Base-by-base conservation (phyloP, 2,113 vertebrate genomes). In the Thamnophis sirtalis region DNA sequence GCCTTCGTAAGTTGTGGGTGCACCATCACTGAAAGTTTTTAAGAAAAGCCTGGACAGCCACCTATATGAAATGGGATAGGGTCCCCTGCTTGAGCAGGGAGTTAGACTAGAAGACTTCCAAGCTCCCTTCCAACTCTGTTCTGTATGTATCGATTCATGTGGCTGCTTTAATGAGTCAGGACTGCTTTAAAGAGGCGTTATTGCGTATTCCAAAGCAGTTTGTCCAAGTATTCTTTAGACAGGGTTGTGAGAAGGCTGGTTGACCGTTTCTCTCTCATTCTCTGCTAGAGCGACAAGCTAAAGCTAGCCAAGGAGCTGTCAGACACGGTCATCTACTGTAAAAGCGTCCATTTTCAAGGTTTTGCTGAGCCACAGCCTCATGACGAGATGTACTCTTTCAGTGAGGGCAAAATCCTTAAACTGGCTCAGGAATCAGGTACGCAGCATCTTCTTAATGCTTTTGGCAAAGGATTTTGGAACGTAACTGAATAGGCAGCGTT, bases 301-400 rank as follows among this genome's bases (percentile, higher is more conserved):
- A 98, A 98, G 95, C 97, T 99, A 24, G 98, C 97, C 87, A 98
- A 98, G 92, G 98, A 98, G 94, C 98, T 99, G 17, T 99, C 99
- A 0, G 97, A 99, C 91, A 94, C 98, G 1, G 98, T 99, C 48
- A 94, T 99, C 93, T 99, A 99, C 97, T 99, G 99, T 97, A 99
- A 99, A 96, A 99, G 99, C 0, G 98, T 99, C 94, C 99, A 99
- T 93, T 99, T 99, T 85, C 95, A 87, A 8, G 97, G 98, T 80
- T 99, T 99, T 87, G 97, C 98, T 49, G 95, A 98, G 6, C 92
- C 98, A 50, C 98, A 97, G 87, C 97, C 97, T 26, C 99, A 98
- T 96, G 98, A 99, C 0, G 99, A 99, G 96, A 99, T 99, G 98
- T 98, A 97, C 0, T 99, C 99, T 0, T 98, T 99, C 91, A 98